These are phyloP conservation scores for Indicator indicator DNA, from an alignment of 2,113 vertebrate species.

Conservation along the genomic window DNA sequence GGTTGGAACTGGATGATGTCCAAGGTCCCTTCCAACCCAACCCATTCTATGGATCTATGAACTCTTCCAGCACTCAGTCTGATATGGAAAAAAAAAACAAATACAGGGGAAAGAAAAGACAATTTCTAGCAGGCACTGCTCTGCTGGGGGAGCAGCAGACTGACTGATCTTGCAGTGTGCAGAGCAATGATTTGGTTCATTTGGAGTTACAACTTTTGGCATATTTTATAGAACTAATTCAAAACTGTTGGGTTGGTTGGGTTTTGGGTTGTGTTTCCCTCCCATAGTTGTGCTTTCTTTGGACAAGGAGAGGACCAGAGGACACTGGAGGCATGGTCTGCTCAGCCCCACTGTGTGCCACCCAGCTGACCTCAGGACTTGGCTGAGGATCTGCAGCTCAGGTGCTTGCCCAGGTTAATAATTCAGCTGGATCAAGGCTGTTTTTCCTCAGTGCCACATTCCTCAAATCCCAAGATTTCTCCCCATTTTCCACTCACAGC, in stretches of 20 bases:
- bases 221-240: neutral
- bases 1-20: no score
- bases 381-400: neutral
- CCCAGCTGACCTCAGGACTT: neutral
- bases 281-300: neutral
- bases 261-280: rapidly evolving
- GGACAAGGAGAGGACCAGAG: rapidly evolving
- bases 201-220: neutral
- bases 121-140: neutral
- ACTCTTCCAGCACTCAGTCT: rapidly evolving
- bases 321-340: neutral
- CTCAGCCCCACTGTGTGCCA: neutral
- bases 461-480: neutral
- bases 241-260: no score
- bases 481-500: neutral
- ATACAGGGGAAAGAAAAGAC: neutral
- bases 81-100: neutral
- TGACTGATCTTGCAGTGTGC: neutral
- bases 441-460: neutral
- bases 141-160: neutral
- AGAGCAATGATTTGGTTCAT: rapidly evolving
- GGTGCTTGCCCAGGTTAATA: neutral
- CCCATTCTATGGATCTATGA: neutral
- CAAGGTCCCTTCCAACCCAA: no score
- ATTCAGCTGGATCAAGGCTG: neutral